Evolutionary conservation across 2,888 invertebrate genomes (phyloP).

Genomic region (Ichneumoninae sp.): DNA sequence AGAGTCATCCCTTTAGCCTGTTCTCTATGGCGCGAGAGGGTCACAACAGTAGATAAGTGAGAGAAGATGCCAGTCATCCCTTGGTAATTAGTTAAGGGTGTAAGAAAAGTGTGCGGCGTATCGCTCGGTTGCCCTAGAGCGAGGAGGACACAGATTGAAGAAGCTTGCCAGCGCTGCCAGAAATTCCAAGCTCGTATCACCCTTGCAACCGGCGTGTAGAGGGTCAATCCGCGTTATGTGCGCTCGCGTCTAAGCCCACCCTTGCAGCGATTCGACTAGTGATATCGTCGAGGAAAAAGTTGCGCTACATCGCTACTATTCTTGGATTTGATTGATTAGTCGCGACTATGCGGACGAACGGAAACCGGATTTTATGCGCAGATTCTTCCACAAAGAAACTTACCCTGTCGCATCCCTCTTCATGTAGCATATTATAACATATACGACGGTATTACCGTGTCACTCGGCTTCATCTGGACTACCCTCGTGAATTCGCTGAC

Average conservation of each 20-base stretch:
- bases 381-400: conserved; percentile 39
- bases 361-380: conserved; percentile 54
- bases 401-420: conserved; percentile 9
- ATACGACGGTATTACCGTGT: conserved; percentile 53
- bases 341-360: conserved; percentile 56
- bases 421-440: conserved; percentile 63
- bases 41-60: conserved; percentile 82
- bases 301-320: conserved; percentile 67
- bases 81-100: conserved; percentile 83
- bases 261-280: conserved; percentile 48
- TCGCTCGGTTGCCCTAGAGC: conserved; percentile 36
- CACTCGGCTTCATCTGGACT: conserved; percentile 50
- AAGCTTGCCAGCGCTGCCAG: conserved; percentile 61
- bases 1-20: conserved; percentile 44
- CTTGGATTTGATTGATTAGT: conserved; percentile 81
- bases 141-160: conserved; percentile 54
- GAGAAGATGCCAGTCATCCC: conserved; percentile 83
- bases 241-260: conserved; percentile 39
- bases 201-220: conserved; percentile 51
- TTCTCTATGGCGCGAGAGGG: conserved; percentile 49
- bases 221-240: conserved; percentile 57
- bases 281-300: conserved; percentile 75
- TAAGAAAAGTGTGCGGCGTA: conserved; percentile 54
- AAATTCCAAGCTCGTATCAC: conserved; percentile 70
- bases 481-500: conserved; percentile 62